Conservation (phyloP, 1,140 invertebrate species). For the Microvelia longipes region DNA sequence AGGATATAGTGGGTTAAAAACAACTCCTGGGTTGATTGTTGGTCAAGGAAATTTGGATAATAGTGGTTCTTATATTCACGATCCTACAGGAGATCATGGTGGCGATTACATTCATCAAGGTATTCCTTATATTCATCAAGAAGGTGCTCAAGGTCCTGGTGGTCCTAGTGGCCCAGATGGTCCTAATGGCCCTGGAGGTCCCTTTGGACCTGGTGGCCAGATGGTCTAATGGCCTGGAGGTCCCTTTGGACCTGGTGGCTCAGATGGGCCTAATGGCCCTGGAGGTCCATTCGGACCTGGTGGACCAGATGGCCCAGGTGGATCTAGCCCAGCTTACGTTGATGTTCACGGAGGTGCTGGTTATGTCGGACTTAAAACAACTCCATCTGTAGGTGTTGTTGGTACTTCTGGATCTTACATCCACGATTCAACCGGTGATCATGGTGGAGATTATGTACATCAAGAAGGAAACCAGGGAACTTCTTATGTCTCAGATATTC, state of each 20-base stretch:
- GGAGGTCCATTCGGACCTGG: constrained; percentile 5
- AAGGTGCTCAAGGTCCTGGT: constrained; percentile 21
- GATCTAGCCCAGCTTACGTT: constrained; percentile 16
- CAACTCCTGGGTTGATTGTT: background rate
- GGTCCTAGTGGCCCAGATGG: constrained; percentile 8
- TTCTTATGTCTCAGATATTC: constrained; percentile 4
- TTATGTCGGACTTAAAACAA: constrained; percentile 2
- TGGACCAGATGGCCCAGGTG: constrained; percentile 5
- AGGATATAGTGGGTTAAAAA: background rate
- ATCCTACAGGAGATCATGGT: constrained; percentile 22
- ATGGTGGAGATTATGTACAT: constrained; percentile 7
- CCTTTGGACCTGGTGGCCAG: background rate
- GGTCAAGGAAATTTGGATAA: constrained; percentile 22
- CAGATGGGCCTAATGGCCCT: background rate
- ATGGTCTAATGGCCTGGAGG: background rate
- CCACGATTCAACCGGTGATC: constrained; percentile 8
- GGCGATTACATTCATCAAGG: constrained; percentile 25
- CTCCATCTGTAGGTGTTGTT: background rate
- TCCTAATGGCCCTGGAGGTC: background rate
- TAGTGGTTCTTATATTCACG: constrained; percentile 29
- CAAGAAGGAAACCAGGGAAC: constrained; percentile 20
- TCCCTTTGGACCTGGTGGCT: background rate
- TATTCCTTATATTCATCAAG: constrained; percentile 21
- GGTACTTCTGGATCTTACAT: constrained; percentile 13
- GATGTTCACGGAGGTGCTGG: constrained; percentile 14